phyloP scores from a whole-genome alignment of 2,797 vertebrate species.

The Sphenodon punctatus region DNA sequence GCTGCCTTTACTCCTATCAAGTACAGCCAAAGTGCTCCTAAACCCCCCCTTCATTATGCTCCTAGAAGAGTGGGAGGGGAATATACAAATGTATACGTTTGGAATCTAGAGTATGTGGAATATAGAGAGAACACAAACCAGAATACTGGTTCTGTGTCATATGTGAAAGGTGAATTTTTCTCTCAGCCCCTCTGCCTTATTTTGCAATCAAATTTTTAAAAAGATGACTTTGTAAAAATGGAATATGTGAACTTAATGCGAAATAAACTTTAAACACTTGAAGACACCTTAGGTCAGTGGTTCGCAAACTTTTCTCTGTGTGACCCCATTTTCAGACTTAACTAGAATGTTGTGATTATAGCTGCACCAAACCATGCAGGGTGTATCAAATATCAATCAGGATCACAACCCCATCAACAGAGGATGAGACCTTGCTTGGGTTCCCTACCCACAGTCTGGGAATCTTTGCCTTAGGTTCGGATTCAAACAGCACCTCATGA shows the following conservation, averaged over 20 bases:
- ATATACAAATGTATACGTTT: constrained; percentile 3
- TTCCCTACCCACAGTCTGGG: too few relatives aligned
- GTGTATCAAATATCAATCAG: too few relatives aligned
- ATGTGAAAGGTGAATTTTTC: not conserved
- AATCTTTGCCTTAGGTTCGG: too few relatives aligned
- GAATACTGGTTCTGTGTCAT: not conserved
- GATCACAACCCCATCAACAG: too few relatives aligned
- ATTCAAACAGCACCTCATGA: too few relatives aligned
- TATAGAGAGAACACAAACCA: constrained; percentile 1
- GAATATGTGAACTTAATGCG: not conserved
- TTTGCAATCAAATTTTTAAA: not conserved
- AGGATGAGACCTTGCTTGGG: too few relatives aligned
- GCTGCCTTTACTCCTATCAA: constrained; percentile 39
- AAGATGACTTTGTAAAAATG: not conserved
- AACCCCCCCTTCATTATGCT: constrained; percentile 39
- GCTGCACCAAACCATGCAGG: too few relatives aligned
- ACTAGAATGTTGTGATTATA: too few relatives aligned
- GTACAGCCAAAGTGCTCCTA: constrained; percentile 26
- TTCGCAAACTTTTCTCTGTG: too few relatives aligned
- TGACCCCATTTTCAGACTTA: too few relatives aligned
- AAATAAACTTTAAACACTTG: not conserved
- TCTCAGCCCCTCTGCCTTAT: not conserved
- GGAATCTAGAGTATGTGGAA: too few relatives aligned
- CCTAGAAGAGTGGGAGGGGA: constrained; percentile 20
- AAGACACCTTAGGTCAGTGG: not conserved